These are phyloP conservation scores for Tarsius wallacei DNA, from an alignment of 2,797 vertebrate species.

Conservation along the genomic window DNA sequence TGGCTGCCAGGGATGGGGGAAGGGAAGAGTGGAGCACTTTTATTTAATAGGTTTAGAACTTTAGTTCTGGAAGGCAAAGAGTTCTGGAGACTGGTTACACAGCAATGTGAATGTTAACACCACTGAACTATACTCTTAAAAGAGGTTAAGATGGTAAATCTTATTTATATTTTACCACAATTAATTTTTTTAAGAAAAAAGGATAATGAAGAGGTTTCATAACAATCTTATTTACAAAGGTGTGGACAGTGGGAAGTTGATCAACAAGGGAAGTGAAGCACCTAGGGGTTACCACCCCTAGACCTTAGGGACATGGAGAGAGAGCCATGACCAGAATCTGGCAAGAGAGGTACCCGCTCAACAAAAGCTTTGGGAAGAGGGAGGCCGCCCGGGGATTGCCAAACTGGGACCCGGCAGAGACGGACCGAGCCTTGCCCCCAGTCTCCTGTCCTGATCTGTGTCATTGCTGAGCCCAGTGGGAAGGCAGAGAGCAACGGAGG, in stretches of 20 bases:
- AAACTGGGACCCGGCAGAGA: background rate
- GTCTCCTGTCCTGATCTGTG: background rate
- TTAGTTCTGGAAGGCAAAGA: background rate
- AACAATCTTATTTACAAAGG: background rate
- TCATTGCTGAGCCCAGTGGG: background rate
- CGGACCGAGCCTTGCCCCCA: background rate
- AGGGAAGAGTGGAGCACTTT: background rate
- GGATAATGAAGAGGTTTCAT: background rate
- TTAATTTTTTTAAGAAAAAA: background rate
- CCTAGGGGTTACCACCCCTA: background rate
- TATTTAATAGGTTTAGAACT: background rate
- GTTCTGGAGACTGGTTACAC: background rate
- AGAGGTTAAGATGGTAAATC: background rate
- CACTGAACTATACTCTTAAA: background rate
- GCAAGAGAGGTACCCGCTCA: background rate
- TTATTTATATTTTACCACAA: background rate
- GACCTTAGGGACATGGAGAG: background rate
- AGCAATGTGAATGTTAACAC: background rate
- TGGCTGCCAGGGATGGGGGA: background rate
- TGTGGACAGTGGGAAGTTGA: background rate
- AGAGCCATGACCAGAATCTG: background rate
- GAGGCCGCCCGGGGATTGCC: background rate
- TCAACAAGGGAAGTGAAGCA: background rate
- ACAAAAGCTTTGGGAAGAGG: background rate
- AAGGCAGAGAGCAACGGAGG: background rate